Conservation (phyloP, 2,888 invertebrate genomes). For the Ommatoiulus sabulosus region DNA sequence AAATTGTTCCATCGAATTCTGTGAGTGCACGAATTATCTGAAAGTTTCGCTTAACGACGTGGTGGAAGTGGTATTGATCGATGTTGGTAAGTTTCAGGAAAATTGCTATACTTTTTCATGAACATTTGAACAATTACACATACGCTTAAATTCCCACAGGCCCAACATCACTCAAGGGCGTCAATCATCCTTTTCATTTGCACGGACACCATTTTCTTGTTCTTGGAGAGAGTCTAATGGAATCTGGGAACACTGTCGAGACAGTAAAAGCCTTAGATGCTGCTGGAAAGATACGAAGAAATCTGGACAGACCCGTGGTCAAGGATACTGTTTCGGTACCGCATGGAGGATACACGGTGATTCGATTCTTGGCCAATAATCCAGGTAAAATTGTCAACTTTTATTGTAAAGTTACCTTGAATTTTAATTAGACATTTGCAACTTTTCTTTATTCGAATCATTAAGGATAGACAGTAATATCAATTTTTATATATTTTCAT, state of each 20-base stretch:
- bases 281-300: constrained; percentile 78
- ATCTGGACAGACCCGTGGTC: constrained; percentile 79
- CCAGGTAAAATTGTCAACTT: constrained; percentile 73
- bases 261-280: constrained; percentile 74
- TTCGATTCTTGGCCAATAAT: constrained; percentile 86
- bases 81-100: constrained; percentile 83
- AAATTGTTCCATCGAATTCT: constrained; percentile 78
- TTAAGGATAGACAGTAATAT: too few relatives aligned
- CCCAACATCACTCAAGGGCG: constrained; percentile 76
- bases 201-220: constrained; percentile 88
- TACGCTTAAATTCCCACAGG: too few relatives aligned
- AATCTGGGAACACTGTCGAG: constrained; percentile 75
- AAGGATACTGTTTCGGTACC: constrained; percentile 93
- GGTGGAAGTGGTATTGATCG: constrained; percentile 81
- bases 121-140: too few relatives aligned
- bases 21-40: constrained; percentile 85
- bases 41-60: constrained; percentile 81
- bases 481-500: too few relatives aligned
- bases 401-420: too few relatives aligned
- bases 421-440: too few relatives aligned
- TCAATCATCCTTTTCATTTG: constrained; percentile 89
- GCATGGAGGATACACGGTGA: constrained; percentile 88
- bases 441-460: too few relatives aligned
- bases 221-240: constrained; percentile 79
- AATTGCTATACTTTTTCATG: too few relatives aligned